Percentiles rank a stretch among this genome's conserved stretches.
phyloP scores from a whole-genome alignment of 2,888 invertebrate genomes.

The Synergus laeviventris region DNA sequence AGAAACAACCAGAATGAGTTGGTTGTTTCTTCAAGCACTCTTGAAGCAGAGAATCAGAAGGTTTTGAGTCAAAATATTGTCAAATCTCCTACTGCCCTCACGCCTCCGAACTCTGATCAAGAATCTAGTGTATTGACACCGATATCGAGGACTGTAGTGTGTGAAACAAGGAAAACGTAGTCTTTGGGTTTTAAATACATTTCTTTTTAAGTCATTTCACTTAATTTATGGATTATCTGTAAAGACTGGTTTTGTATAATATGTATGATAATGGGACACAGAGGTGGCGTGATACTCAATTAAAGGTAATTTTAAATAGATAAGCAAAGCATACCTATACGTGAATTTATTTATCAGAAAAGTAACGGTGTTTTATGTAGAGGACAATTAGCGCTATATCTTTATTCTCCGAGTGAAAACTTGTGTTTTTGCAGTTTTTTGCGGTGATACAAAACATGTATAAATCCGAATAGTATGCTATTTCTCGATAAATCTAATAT shows the following conservation, averaged over 20 bases:
- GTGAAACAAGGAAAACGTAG: background rate
- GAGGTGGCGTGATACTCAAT: conserved; percentile 26
- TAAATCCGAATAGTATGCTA: background rate
- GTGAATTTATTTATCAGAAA: conserved; percentile 36
- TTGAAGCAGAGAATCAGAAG: background rate
- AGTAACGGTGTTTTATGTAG: background rate
- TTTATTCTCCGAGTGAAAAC: conserved; percentile 9
- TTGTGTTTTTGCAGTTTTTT: background rate
- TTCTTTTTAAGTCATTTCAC: background rate
- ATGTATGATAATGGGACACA: conserved; percentile 32
- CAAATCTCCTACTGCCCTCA: conserved; percentile 55
- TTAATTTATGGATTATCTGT: background rate
- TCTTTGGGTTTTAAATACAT: background rate
- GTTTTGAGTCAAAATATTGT: background rate
- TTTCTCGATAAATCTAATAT: conserved; percentile 26
- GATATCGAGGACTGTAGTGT: conserved; percentile 45
- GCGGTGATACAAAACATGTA: background rate
- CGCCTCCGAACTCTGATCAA: conserved; percentile 69
- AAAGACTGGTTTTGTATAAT: conserved; percentile 34
- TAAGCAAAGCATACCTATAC: conserved; percentile 1
- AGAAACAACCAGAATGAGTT: conserved; percentile 10
- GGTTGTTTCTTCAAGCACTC: background rate
- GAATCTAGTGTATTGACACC: conserved; percentile 64
- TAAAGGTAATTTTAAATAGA: conserved; percentile 20
- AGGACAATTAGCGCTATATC: background rate